phyloP scores from a whole-genome alignment of 1,140 invertebrate genomes.

The Trinorchestia longiramus region DNA sequence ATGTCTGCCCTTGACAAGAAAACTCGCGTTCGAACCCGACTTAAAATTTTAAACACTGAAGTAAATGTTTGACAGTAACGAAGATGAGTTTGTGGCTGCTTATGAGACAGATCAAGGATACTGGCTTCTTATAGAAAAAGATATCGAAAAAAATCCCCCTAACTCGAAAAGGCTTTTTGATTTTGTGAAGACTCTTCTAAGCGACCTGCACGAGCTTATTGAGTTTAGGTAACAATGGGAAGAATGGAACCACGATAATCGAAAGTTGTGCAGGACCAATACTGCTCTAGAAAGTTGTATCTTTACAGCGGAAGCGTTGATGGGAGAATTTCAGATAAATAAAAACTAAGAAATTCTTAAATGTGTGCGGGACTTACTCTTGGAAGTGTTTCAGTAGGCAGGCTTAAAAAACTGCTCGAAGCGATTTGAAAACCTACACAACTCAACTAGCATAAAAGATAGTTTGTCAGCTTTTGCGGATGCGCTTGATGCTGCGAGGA shows the following conservation, averaged over 20 bases:
- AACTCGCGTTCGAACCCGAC: neutral
- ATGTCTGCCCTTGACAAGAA: conserved; percentile 21
- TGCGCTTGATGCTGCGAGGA: neutral
- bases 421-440: neutral
- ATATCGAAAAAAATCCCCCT: neutral
- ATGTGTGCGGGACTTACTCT: neutral
- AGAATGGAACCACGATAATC: neutral
- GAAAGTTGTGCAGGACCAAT: neutral
- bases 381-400: neutral
- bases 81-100: conserved; percentile 25
- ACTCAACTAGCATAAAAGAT: neutral
- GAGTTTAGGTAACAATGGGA: neutral
- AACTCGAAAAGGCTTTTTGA: neutral
- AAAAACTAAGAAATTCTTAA: neutral
- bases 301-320: neutral
- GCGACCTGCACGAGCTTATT: neutral
- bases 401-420: neutral
- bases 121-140: conserved; percentile 24
- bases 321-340: neutral
- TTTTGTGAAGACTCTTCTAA: neutral
- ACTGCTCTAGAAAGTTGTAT: neutral
- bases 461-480: neutral
- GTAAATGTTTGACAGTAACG: neutral
- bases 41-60: neutral
- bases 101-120: conserved; percentile 34